Evolutionary conservation across 2,113 vertebrate species (phyloP), one percentile per base, ranked within the genome.

Genomic region (Ammodytes dubius): DNA sequence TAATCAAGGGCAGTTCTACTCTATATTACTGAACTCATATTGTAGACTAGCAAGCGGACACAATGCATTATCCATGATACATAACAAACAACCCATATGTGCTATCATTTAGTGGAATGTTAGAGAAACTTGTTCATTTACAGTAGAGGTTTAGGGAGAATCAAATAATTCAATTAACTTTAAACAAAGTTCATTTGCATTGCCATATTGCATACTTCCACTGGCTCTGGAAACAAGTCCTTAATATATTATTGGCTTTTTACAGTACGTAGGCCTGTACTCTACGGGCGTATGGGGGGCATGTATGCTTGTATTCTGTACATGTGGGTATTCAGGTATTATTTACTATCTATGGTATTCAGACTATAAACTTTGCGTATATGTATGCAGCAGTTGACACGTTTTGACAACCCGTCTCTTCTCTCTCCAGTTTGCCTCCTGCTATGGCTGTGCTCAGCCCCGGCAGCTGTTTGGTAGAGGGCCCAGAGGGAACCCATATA

Each of bases 341-440:
- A n/a, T 66, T 4, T 58, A 60, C 11, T 11, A 43, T 17, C 11
- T 9, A 13, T 50, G 37, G 27, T 27, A 27, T 27, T 27, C 27
- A 27, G 27, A 27, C 27, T 27, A 27, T 27, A 27, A 27, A 27
- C 27, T 27, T 27, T 27, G 27, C 27, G 27, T 27, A 27, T 27
- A 27, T 27, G 27, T 27, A 27, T 27, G 27, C 27, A 27, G 27
- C 27, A 27, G 27, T 27, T 27, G 27, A 27, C 27, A 27, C 27
- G 27, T 27, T 27, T 27, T 27, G 27, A 27, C 27, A 27, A 27
- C 27, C 46, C 13, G 3, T 54, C 27, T 57, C 68, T 47, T 49
- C 42, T 43, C n/a, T 14, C 37, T 59, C 43, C 54, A 96, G 95
- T 96, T 90, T 89, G 95, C 91, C 0, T 96, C 95, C 61, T 95